These are phyloP conservation scores for Nomada goodeniana DNA, from an alignment of 2,888 invertebrate genomes.

Conservation along the genomic window DNA sequence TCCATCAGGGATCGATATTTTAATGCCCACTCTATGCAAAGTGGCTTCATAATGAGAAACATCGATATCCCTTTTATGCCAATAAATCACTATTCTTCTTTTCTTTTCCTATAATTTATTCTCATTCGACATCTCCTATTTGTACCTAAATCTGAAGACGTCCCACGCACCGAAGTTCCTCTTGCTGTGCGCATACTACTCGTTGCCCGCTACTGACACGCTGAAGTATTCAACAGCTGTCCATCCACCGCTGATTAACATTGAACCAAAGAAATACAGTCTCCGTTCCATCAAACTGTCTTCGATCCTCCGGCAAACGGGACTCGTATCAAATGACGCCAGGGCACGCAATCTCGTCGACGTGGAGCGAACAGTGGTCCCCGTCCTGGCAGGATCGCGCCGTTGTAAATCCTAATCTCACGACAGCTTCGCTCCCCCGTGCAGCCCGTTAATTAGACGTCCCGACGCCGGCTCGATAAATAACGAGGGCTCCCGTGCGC, in stretches of 20 bases:
- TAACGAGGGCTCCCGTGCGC: slow-evolving; percentile 45
- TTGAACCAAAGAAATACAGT: background rate
- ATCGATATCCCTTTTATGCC: background rate
- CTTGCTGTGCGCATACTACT: too few species aligned
- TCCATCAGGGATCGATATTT: slow-evolving; percentile 54
- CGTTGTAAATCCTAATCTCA: slow-evolving; percentile 74
- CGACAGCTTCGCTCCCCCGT: slow-evolving; percentile 49
- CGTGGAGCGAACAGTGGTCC: slow-evolving; percentile 23
- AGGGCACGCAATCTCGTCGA: slow-evolving; percentile 19
- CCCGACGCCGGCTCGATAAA: slow-evolving; percentile 58
- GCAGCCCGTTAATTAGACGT: slow-evolving; percentile 63
- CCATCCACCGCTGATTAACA: background rate
- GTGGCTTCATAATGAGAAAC: background rate
- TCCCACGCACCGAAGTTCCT: background rate
- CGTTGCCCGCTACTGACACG: too few species aligned
- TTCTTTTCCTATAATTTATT: too few species aligned
- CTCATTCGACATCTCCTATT: too few species aligned
- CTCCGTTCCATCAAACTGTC: background rate
- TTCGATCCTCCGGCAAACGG: background rate
- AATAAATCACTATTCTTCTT: too few species aligned
- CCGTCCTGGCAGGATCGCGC: slow-evolving; percentile 50
- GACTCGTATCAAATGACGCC: slow-evolving; percentile 13
- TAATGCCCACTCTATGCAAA: slow-evolving; percentile 25
- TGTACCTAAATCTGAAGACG: too few species aligned
- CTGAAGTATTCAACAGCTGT: too few species aligned